Conservation (phyloP, 2,113 vertebrate species). For the Sturnira hondurensis region DNA sequence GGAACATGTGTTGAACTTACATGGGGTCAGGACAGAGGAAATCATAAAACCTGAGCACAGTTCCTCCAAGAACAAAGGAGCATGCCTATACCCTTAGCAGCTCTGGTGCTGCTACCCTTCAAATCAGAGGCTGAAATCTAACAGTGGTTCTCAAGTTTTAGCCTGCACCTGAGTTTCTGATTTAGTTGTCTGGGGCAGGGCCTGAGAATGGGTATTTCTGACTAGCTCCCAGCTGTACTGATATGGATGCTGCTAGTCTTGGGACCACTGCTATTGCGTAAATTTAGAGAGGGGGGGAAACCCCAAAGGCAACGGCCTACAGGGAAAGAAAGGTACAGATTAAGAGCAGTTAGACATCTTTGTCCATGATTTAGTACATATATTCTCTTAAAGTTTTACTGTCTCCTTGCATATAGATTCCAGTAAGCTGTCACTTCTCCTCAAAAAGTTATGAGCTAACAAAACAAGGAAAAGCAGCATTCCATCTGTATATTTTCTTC, state of each 20-base stretch:
- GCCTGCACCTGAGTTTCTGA: not conserved
- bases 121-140: not conserved
- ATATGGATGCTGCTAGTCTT: not conserved
- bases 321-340: not conserved
- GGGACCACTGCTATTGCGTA: not conserved
- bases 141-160: not conserved
- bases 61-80: not conserved
- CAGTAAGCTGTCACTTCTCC: not conserved
- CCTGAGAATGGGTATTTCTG: not conserved
- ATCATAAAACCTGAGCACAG: accelerated
- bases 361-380: not conserved
- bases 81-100: not conserved
- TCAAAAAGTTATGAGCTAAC: not conserved
- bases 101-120: not conserved
- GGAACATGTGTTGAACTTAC: not conserved
- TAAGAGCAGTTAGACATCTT: not conserved
- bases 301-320: not conserved
- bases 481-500: not conserved
- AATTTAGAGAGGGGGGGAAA: not conserved
- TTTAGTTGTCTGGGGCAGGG: not conserved
- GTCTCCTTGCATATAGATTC: not conserved
- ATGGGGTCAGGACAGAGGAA: not conserved
- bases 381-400: not conserved
- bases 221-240: not conserved
- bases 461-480: not conserved